A percentile compares a stretch with the other conserved stretches of the same genome.
Conservation (phyloP, 2,797 vertebrate genomes). For the Pelochelys cantorii region DNA sequence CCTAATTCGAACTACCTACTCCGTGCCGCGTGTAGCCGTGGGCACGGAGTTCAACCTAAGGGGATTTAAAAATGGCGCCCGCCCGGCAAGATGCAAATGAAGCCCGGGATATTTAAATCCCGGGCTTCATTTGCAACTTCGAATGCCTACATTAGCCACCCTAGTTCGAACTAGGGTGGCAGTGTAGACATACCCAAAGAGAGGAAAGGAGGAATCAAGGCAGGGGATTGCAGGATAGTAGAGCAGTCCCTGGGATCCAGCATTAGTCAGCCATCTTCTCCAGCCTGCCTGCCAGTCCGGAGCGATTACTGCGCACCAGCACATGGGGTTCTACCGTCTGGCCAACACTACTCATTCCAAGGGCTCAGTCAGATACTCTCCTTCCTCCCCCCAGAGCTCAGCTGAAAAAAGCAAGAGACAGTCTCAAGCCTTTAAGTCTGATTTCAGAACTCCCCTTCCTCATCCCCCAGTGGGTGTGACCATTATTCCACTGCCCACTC, state of each 20-base stretch:
- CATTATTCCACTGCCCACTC: background rate
- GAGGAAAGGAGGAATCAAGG: rapidly evolving
- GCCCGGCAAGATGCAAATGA: too few species aligned
- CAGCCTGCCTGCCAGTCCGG: background rate
- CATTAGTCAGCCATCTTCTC: background rate
- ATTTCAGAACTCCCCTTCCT: background rate
- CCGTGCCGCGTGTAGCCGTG: too few species aligned
- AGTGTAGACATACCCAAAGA: too few species aligned
- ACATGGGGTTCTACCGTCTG: background rate
- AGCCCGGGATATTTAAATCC: too few species aligned
- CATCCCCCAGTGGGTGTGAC: background rate
- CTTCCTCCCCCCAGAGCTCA: background rate
- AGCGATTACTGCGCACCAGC: background rate
- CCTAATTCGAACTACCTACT: too few species aligned
- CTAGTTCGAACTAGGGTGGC: too few species aligned
- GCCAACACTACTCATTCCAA: background rate
- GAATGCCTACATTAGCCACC: too few species aligned
- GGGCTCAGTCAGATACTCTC: rapidly evolving
- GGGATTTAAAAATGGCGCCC: too few species aligned
- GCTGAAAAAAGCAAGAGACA: background rate
- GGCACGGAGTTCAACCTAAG: too few species aligned
- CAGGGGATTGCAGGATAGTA: background rate
- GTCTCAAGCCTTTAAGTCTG: background rate
- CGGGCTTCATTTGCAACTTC: too few species aligned
- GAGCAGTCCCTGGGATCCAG: background rate